A percentile compares a stretch with the other conserved stretches of the same genome.
Conservation (phyloP, 2,113 vertebrate species). For the Aramus guarauna region DNA sequence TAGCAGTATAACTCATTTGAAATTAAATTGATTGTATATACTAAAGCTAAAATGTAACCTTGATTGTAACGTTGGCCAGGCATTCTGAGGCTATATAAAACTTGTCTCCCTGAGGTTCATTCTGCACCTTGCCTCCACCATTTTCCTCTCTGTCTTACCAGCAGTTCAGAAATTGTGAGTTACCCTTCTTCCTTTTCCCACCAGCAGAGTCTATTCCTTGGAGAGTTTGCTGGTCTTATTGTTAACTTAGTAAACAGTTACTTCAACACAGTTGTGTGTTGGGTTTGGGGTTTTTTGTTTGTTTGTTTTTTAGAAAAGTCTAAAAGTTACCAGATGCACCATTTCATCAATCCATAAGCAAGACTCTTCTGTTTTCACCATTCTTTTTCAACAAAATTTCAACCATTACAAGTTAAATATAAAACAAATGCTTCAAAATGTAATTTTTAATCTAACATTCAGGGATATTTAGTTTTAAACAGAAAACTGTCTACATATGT, state of each 20-base stretch:
- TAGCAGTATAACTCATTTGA: not conserved
- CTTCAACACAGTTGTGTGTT: not conserved
- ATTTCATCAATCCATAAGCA: slow-evolving; percentile 16
- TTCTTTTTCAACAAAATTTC: slow-evolving; percentile 12
- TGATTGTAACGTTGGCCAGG: not conserved
- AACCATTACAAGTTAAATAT: not conserved
- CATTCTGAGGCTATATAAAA: not conserved
- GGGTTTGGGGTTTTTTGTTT: not conserved
- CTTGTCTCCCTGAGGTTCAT: not conserved
- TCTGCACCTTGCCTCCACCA: not conserved
- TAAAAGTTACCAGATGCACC: not conserved
- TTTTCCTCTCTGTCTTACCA: not conserved
- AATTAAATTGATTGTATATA: not conserved
- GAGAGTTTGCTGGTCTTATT: not conserved
- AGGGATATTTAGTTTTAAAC: not conserved
- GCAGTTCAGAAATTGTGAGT: not conserved
- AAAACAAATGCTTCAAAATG: not conserved
- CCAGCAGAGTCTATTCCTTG: not conserved
- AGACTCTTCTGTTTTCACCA: not conserved
- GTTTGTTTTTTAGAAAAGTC: not conserved
- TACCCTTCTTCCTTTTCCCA: not conserved
- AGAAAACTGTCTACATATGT: not conserved
- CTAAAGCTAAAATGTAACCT: not conserved
- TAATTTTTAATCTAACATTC: not conserved
- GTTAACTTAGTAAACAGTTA: not conserved